Evolutionary conservation across 2,113 vertebrate genomes (phyloP), one percentile per base, ranked within the genome.

Genomic region (Pristiophorus japonicus): DNA sequence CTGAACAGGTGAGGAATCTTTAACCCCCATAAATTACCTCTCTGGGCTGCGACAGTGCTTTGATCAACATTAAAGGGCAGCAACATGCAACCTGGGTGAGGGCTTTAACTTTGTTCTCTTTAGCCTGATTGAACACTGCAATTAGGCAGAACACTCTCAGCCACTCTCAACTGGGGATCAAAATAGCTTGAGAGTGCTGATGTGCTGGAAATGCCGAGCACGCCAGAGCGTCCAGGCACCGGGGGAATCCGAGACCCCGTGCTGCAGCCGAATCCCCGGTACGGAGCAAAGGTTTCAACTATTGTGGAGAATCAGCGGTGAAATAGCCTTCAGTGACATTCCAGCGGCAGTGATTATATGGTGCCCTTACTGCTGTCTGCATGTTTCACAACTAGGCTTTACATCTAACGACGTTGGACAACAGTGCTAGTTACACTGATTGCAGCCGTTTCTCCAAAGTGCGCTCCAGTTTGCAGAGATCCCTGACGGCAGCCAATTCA

Each of bases 91-190:
- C 93, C 42, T 18, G 4, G 24, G 65, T 51, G 66, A 73, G 66
- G 66, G 42, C 47, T 90, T 94, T 94, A 94, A 94, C 93, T 94
- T 94, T 94, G 93, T 94, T 94, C 93, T 73, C 93, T 94, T 73
- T 73, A 70, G 45, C 27, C 65, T 94, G 93, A 94, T 70, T 94
- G 93, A 94, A 94, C 93, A 94, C 93, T 94, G 93, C 93, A 94
- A 94, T 94, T 94, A 94, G 42, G 24, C 27, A 73, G 45, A 94
- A 94, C 51, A 94, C 93, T 70, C 93, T 59, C 27, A 94, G 73
- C 66, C 62, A 18, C 93, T 12, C 66, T 94, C 10, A 70, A 45
- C 0, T 45, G 63, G 65, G 12, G 65, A 94, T 94, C 38, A 94
- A 47, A 70, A 94, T 94, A 70, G 93, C 70, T 70, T 70, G n/a